Conservation (phyloP, 2,113 vertebrate genomes). For the Polypterus senegalus region DNA sequence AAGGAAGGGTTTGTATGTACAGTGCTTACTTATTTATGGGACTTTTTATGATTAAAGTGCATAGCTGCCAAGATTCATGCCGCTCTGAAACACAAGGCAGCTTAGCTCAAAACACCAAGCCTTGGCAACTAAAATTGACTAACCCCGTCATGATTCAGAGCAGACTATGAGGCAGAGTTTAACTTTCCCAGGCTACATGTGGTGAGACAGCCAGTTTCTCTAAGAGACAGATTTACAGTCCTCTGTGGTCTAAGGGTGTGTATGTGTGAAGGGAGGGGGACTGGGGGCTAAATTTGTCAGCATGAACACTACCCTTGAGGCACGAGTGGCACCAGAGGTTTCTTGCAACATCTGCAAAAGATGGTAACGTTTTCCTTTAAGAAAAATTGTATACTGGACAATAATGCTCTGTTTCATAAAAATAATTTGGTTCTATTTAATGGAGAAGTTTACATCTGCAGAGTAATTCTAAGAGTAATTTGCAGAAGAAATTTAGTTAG, state of each 20-base stretch:
- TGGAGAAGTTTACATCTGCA: too few species aligned
- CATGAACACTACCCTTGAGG: slow-evolving; percentile 15
- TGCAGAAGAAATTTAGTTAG: too few species aligned
- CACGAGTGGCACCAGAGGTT: neutral
- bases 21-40: too few species aligned
- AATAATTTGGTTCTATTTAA: too few species aligned
- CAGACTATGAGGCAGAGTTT: neutral
- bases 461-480: too few species aligned
- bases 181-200: neutral
- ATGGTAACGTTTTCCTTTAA: neutral
- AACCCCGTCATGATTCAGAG: slow-evolving; percentile 1
- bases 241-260: slow-evolving; percentile 4
- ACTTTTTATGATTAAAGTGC: too few species aligned
- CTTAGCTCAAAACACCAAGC: too few species aligned
- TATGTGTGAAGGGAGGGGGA: neutral
- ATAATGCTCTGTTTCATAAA: too few species aligned
- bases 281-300: slow-evolving; percentile 13
- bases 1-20: too few species aligned
- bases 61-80: too few species aligned
- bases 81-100: too few species aligned
- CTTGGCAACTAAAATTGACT: too few species aligned
- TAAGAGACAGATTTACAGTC: neutral
- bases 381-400: neutral
- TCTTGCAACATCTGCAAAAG: slow-evolving; percentile 13
- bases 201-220: slow-evolving; percentile 1